A percentile compares a stretch with the other conserved stretches of the same genome.
Evolutionary conservation across 2,797 vertebrate species (phyloP).

Genomic region (Melanotaenia nigrans): DNA sequence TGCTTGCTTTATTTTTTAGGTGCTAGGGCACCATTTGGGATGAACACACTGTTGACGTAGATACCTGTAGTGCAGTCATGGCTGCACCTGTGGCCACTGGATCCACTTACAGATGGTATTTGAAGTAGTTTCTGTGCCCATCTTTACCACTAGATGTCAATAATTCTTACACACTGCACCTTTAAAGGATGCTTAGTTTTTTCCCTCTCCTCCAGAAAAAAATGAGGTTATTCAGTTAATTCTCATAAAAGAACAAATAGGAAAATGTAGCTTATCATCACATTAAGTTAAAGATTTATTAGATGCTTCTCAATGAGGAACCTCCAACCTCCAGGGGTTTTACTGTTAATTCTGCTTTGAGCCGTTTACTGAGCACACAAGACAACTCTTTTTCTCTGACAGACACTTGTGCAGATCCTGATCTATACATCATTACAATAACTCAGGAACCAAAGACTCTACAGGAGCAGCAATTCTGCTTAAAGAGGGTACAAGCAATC

Average conservation of each 20-base stretch:
- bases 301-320: background rate
- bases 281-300: background rate
- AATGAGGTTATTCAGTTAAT: no score
- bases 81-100: background rate
- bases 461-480: slow-evolving; percentile 38
- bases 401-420: slow-evolving; percentile 4
- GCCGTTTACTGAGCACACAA: slow-evolving; percentile 3
- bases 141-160: background rate
- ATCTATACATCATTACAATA: slow-evolving; percentile 24
- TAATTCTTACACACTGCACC: background rate
- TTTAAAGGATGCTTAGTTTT: background rate
- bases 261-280: background rate
- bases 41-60: no score
- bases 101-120: no score
- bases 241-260: background rate
- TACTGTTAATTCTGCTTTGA: slow-evolving; percentile 17
- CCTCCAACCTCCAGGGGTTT: background rate
- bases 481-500: slow-evolving; percentile 28
- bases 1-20: no score
- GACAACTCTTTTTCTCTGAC: slow-evolving; percentile 2
- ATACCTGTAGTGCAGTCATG: no score
- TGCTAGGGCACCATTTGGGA: no score
- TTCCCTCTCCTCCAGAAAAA: no score
- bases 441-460: slow-evolving; percentile 60
- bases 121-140: no score